Evolutionary conservation across 1,140 invertebrate genomes (phyloP).

Genomic region (Polyergus mexicanus): DNA sequence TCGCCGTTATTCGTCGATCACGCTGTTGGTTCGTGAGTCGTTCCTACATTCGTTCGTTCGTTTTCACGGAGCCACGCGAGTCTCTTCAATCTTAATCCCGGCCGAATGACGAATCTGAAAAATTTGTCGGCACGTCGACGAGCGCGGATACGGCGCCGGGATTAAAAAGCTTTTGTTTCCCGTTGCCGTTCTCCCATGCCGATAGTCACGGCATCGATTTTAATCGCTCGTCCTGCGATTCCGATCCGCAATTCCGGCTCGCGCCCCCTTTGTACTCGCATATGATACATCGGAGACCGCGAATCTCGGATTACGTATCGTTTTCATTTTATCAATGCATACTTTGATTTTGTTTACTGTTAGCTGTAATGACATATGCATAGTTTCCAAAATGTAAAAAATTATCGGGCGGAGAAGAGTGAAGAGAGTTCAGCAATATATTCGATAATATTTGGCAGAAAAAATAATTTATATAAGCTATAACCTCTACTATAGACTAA

Average conservation of each 20-base stretch:
- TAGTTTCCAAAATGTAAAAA: conserved; percentile 12
- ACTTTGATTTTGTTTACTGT: not conserved
- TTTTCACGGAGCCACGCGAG: conserved; percentile 12
- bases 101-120: conserved; percentile 57
- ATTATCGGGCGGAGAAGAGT: not conserved
- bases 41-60: not conserved
- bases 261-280: conserved; percentile 24
- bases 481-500: not conserved
- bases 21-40: conserved; percentile 23
- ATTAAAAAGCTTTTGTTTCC: conserved; percentile 60
- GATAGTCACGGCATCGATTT: conserved; percentile 36
- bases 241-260: conserved; percentile 40
- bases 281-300: conserved; percentile 49
- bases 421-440: not conserved
- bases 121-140: conserved; percentile 54
- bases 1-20: conserved; percentile 59
- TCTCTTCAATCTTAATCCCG: conserved; percentile 62
- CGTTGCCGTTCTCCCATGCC: not conserved
- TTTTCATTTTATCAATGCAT: conserved; percentile 47
- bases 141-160: conserved; percentile 34
- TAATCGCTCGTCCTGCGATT: conserved; percentile 52
- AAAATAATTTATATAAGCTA: conserved; percentile 6
- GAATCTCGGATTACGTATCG: conserved; percentile 49
- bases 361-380: conserved; percentile 25
- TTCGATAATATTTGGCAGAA: not conserved